phyloP scores from a whole-genome alignment of 2,797 vertebrate genomes.

The Danio tinwini region DNA sequence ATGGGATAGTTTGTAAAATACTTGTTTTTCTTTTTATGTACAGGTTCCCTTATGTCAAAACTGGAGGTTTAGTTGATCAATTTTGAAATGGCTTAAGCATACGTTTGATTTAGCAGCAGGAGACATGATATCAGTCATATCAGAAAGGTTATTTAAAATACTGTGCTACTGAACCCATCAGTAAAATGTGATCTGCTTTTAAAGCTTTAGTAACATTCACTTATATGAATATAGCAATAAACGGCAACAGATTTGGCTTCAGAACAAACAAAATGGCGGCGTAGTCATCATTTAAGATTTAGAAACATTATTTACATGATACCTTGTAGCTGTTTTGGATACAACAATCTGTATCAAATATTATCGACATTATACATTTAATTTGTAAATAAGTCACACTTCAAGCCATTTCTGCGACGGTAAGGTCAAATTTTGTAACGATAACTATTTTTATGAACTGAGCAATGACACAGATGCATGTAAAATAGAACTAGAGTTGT shows the following conservation, averaged over 20 bases:
- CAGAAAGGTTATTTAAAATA: slow-evolving; percentile 35
- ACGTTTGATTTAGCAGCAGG: not conserved
- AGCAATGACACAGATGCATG: slow-evolving; percentile 28
- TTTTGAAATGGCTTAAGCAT: not conserved
- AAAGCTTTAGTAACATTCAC: not conserved
- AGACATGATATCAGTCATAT: slow-evolving; percentile 14
- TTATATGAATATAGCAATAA: slow-evolving; percentile 73
- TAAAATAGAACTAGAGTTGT: slow-evolving; percentile 18
- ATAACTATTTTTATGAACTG: slow-evolving; percentile 45
- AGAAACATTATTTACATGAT: slow-evolving; percentile 22
- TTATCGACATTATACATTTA: not conserved
- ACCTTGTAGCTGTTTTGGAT: slow-evolving; percentile 32
- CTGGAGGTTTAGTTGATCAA: slow-evolving; percentile 7
- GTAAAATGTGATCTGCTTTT: slow-evolving; percentile 26
- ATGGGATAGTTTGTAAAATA: slow-evolving; percentile 15
- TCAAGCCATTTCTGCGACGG: not conserved
- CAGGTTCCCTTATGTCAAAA: slow-evolving; percentile 17
- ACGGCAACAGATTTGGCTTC: slow-evolving; percentile 36
- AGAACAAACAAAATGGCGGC: slow-evolving; percentile 13
- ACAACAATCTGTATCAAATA: too few species aligned
- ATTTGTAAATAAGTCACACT: slow-evolving; percentile 43
- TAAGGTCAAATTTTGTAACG: slow-evolving; percentile 33
- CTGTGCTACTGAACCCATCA: slow-evolving; percentile 10
- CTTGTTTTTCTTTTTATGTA: slow-evolving; percentile 33
- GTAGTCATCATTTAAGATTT: slow-evolving; percentile 32